Evolutionary conservation across 1,140 invertebrate genomes (phyloP), one percentile per base, ranked within the genome.

Genomic region (Archegozetes longisetosus): DNA sequence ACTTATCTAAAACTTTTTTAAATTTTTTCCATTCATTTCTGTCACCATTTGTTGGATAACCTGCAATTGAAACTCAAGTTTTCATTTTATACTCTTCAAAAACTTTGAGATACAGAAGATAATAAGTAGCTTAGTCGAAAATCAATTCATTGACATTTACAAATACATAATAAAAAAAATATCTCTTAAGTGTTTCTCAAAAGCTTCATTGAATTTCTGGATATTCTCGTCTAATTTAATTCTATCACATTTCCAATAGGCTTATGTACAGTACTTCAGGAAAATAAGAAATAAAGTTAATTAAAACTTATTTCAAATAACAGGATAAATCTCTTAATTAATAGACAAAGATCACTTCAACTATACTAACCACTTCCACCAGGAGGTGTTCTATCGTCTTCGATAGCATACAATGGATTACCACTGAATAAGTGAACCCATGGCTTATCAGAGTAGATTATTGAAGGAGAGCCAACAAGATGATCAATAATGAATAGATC

Each of bases 401-500:
- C 32, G 17, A 40, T 40, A 40, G 58, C n/a, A 29, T 14, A 24
- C 27, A 61, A 32, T 52, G 60, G 60, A 49, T 40, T 58, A 23
- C 27, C 60, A 40, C 52, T 57, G 40, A 49, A 58, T n/a, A 61
- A n/a, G 9, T 4, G 20, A 3, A 47, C 40, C 53, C 55, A 61
- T 29, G 60, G 60, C 3, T 6, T 55, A 6, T 17, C 26, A 22
- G 23, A 12, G 2, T 61, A 14, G 9, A 26, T 12, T 14, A 61
- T 4, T 27, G n/a, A 17, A 2, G 60, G 60, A 27, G 29, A 27
- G 20, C 58, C 25, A 12, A 61, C 3, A 55, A 57, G 59, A 17
- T 61, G 40, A 51, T 61, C 60, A 24, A 61, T 49, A 14, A 61
- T 48, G 12, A 61, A 17, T 20, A 61, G 14, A 61, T 61, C 60